These are phyloP conservation scores for Sinella curviseta DNA, from an alignment of 1,140 invertebrate species.

Conservation along the genomic window DNA sequence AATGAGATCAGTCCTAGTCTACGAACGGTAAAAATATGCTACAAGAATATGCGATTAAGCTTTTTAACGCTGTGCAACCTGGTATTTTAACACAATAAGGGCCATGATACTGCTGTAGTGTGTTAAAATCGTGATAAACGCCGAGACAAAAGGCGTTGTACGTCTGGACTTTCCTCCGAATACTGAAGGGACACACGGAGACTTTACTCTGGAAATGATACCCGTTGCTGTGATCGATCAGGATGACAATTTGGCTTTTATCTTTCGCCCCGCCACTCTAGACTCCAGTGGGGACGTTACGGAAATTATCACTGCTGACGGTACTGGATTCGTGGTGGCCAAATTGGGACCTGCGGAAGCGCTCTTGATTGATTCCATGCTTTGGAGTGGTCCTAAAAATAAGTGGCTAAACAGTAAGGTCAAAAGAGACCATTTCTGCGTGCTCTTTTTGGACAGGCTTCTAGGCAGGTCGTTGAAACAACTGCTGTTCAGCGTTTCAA, in stretches of 20 bases:
- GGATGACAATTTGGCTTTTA: not conserved
- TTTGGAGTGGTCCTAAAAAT: too few relatives aligned
- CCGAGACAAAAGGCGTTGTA: not conserved
- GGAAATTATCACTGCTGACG: not conserved
- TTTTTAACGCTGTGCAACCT: too few relatives aligned
- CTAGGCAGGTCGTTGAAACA: not conserved
- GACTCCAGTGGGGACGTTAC: not conserved
- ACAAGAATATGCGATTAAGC: too few relatives aligned
- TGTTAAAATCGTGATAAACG: not conserved
- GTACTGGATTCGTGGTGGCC: not conserved
- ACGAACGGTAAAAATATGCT: too few relatives aligned
- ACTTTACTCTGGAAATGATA: not conserved
- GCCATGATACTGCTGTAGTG: not conserved
- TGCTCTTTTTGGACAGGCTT: not conserved
- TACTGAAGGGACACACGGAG: not conserved
- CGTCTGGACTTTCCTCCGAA: not conserved
- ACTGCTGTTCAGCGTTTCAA: not conserved
- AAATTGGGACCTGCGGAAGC: not conserved
- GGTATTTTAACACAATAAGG: too few relatives aligned
- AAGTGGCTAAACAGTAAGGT: not conserved
- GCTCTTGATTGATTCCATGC: too few relatives aligned
- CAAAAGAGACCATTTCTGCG: not conserved
- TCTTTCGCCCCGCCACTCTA: not conserved
- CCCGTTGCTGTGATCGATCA: not conserved
- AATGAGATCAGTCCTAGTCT: too few relatives aligned